phyloP scores from a whole-genome alignment of 2,113 vertebrate species.

The Chiloscyllium plagiosum region DNA sequence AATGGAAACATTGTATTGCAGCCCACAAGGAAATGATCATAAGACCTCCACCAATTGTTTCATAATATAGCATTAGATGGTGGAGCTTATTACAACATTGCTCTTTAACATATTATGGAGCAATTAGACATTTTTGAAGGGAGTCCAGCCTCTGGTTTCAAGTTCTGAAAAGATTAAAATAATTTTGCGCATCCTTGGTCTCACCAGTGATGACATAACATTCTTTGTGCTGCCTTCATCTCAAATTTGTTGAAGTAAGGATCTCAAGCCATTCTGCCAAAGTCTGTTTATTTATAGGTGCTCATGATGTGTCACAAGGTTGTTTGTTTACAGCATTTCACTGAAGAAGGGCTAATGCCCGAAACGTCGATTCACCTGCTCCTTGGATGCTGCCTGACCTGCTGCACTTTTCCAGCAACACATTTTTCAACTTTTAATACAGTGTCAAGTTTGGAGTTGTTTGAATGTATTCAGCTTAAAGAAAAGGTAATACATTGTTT shows the following conservation, averaged over 20 bases:
- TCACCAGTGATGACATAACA: not conserved
- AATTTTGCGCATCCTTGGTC: not conserved
- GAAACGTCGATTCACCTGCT: too few relatives aligned
- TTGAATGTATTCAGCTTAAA: not conserved
- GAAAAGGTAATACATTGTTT: not conserved
- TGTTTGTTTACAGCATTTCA: constrained; percentile 10
- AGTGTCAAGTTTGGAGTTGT: not conserved
- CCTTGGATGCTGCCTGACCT: too few relatives aligned
- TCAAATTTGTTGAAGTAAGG: not conserved
- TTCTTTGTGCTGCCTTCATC: not conserved
- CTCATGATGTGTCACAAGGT: not conserved
- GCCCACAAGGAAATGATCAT: not conserved
- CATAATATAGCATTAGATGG: not conserved
- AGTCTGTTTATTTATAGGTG: constrained; percentile 1
- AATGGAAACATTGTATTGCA: not conserved
- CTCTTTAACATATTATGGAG: not conserved
- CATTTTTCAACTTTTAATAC: not conserved
- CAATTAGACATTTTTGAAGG: not conserved
- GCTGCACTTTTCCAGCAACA: too few relatives aligned
- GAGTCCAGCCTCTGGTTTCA: not conserved
- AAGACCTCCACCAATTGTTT: not conserved
- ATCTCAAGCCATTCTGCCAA: not conserved
- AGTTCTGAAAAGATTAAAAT: not conserved
- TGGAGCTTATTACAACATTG: not conserved
- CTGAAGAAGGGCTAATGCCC: too few relatives aligned